Percentiles rank a stretch among this genome's conserved stretches.
phyloP scores from a whole-genome alignment of 2,888 invertebrate genomes.

The Plebejus argus region DNA sequence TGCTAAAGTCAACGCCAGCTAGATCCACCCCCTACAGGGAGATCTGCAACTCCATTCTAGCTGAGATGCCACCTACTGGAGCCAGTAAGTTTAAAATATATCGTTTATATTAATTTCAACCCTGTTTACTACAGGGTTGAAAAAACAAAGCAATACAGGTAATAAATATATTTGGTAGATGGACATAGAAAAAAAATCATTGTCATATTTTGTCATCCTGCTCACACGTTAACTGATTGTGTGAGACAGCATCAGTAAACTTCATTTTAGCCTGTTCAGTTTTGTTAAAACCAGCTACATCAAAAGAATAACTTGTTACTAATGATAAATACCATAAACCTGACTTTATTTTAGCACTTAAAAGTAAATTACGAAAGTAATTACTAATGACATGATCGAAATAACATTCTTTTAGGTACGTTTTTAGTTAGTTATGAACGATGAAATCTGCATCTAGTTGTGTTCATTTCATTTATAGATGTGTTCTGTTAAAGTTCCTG shows the following conservation, averaged over 20 bases:
- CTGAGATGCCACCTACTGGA: slow-evolving; percentile 87
- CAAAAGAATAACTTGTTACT: neutral
- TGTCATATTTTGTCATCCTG: neutral
- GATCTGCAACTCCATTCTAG: slow-evolving; percentile 89
- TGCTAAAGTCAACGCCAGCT: slow-evolving; percentile 83
- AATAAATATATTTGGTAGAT: too few relatives aligned
- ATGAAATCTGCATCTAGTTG: neutral
- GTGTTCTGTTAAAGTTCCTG: neutral
- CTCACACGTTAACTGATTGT: neutral
- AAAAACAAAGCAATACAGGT: neutral
- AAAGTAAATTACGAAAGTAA: neutral
- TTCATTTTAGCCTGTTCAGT: neutral
- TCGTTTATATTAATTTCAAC: neutral
- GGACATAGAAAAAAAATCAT: too few relatives aligned
- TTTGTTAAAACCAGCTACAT: neutral
- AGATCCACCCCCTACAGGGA: slow-evolving; percentile 91
- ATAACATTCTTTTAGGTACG: neutral
- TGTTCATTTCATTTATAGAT: neutral
- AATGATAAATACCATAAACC: slow-evolving; percentile 5
- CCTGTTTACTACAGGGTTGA: too few relatives aligned
- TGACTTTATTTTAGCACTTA: neutral
- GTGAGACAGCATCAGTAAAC: neutral
- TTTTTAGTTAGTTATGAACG: neutral
- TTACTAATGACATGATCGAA: neutral
- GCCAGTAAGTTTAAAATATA: slow-evolving; percentile 68